Conservation (phyloP, 2,888 invertebrate genomes). For the Catocala sponsa region DNA sequence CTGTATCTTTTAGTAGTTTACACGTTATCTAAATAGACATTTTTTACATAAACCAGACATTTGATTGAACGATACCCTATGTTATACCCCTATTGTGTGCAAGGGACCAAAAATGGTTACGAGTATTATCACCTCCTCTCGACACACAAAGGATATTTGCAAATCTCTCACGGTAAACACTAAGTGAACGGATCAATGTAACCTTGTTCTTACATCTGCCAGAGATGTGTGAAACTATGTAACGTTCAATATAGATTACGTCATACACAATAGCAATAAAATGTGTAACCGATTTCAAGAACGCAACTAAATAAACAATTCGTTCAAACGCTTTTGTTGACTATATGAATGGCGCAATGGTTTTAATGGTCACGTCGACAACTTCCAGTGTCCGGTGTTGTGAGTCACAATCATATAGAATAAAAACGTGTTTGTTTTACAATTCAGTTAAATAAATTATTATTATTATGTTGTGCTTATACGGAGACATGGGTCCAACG, state of each 20-base stretch:
- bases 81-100: constrained; percentile 46
- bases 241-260: constrained; percentile 23
- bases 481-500: too few species aligned
- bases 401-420: too few species aligned
- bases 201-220: constrained; percentile 51
- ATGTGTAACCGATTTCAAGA: too few species aligned
- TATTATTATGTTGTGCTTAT: too few species aligned
- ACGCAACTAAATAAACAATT: too few species aligned
- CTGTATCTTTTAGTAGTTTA: not conserved
- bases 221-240: constrained; percentile 27
- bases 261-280: not conserved
- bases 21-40: not conserved
- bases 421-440: too few species aligned
- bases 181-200: constrained; percentile 68
- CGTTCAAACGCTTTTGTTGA: too few species aligned
- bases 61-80: constrained; percentile 42
- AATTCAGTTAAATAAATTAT: too few species aligned
- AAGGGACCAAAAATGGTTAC: constrained; percentile 55
- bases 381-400: too few species aligned
- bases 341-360: too few species aligned
- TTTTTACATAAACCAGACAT: constrained; percentile 14
- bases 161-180: constrained; percentile 72
- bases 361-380: too few species aligned
- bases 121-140: constrained; percentile 58
- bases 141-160: constrained; percentile 70